A percentile compares a stretch with the other conserved stretches of the same genome.
Evolutionary conservation across 1,140 invertebrate species (phyloP).

Genomic region (Psix sp.): DNA sequence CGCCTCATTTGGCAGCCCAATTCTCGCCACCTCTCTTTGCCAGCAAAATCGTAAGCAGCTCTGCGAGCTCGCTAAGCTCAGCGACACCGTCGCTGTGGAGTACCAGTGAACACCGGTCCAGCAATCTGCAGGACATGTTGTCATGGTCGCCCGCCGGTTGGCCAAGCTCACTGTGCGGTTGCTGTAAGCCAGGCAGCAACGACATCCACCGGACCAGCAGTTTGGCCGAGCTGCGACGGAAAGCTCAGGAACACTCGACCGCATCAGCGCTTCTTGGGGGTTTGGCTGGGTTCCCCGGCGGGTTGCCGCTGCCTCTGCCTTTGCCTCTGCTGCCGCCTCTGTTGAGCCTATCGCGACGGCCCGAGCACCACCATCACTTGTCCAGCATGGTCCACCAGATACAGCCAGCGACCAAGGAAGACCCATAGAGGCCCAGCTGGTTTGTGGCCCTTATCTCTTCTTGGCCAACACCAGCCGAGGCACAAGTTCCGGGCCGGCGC

Average conservation of each 20-base stretch:
- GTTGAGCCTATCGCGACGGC: constrained; percentile 71
- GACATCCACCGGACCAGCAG: constrained; percentile 82
- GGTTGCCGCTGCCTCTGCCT: constrained; percentile 75
- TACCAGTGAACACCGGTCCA: constrained; percentile 65
- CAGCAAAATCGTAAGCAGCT: constrained; percentile 70
- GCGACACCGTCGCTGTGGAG: constrained; percentile 71
- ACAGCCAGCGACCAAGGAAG: constrained; percentile 72
- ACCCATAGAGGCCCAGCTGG: constrained; percentile 64
- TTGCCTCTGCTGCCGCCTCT: constrained; percentile 77
- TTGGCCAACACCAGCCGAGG: constrained; percentile 14
- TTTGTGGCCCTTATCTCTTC: constrained; percentile 3
- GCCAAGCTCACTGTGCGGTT: constrained; percentile 70
- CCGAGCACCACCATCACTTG: constrained; percentile 69
- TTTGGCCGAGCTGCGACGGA: constrained; percentile 90
- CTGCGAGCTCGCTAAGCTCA: constrained; percentile 68
- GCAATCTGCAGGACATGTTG: constrained; percentile 72
- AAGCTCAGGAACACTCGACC: constrained; percentile 93
- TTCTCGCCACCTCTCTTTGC: constrained; percentile 89
- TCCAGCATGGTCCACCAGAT: constrained; percentile 71
- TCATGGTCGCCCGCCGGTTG: constrained; percentile 73
- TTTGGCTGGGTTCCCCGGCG: constrained; percentile 77
- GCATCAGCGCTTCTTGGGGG: constrained; percentile 81
- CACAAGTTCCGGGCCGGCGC: constrained; percentile 32
- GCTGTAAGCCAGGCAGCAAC: constrained; percentile 77
- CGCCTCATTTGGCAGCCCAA: constrained; percentile 86